Evolutionary conservation across 2,113 vertebrate genomes (phyloP), one percentile per base, ranked within the genome.

Genomic region (Phalacrocorax aristotelis): DNA sequence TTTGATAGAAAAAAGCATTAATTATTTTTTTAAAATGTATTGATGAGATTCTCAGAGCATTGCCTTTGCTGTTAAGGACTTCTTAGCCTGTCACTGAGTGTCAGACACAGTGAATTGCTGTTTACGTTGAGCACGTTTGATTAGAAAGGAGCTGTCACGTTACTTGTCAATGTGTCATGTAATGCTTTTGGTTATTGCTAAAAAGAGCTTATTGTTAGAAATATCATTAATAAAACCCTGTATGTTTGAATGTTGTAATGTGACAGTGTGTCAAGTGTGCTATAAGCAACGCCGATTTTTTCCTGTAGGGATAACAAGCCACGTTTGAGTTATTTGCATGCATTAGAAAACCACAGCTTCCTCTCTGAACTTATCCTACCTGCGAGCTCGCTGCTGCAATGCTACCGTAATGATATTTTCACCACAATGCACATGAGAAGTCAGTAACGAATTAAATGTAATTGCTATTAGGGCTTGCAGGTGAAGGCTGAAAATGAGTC

Each of bases 131-230:
- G 36, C 80, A 34, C 51, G 2, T 81, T 86, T 65, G 70, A 81
- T 95, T 85, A 97, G 58, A 95, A 89, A 90, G 83, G 77, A 95
- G 74, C 91, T 80, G 93, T 95, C 94, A 89, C 42, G 2, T 71
- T 95, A 30, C 61, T 80, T 96, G 95, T 97, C 91, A 93, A 9
- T 29, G 65, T 93, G 84, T 95, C 89, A 42, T 93, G 91, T 92
- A 82, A 90, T 70, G 60, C 87, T 89, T 91, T 94, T 81, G 78
- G 57, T 96, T 97, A 87, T 34, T 83, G 30, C 42, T 36, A 51
- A 79, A n/a, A 81, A 92, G 76, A 90, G 51, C 55, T 87, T 92
- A 27, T 51, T 85, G 58, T 91, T 95, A 93, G 68, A 64, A 87
- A 69, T 86, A 80, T 65, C 11, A 2, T 88, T 93, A 95, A 90